Evolutionary conservation across 2,113 vertebrate species (phyloP).

Genomic region (Delphinus delphis): DNA sequence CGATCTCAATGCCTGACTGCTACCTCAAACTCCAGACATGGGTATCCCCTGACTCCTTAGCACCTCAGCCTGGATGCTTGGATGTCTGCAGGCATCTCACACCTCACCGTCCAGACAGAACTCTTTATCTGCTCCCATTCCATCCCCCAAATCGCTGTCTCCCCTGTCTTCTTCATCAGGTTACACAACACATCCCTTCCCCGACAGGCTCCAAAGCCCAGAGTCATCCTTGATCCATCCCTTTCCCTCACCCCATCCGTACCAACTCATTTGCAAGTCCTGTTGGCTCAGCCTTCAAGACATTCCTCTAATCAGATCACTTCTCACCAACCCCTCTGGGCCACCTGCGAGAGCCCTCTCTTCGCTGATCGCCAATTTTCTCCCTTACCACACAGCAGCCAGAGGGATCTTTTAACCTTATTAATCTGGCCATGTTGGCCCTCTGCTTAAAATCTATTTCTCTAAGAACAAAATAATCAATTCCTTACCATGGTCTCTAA

Average conservation of each 20-base stretch:
- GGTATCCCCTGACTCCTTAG: not conserved
- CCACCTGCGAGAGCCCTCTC: not conserved
- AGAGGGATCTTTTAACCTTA: not conserved
- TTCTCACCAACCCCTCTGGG: not conserved
- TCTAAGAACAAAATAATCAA: not conserved
- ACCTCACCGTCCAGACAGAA: not conserved
- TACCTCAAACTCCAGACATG: not conserved
- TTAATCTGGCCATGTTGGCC: not conserved
- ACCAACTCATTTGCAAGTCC: not conserved
- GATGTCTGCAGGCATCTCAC: not conserved
- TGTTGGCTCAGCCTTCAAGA: not conserved
- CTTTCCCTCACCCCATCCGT: not conserved
- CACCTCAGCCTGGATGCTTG: not conserved
- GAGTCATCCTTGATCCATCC: not conserved
- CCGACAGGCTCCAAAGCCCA: not conserved
- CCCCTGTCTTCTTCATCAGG: not conserved
- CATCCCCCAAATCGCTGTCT: not conserved
- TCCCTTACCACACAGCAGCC: not conserved
- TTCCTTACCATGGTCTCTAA: not conserved
- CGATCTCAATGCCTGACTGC: not conserved
- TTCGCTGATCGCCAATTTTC: not conserved
- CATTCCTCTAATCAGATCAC: not conserved
- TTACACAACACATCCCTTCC: not conserved
- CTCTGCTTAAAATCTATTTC: conserved; percentile 8
- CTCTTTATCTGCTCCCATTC: not conserved